Base-by-base conservation (phyloP, 2,113 vertebrate species). In the Takifugu bimaculatus region DNA sequence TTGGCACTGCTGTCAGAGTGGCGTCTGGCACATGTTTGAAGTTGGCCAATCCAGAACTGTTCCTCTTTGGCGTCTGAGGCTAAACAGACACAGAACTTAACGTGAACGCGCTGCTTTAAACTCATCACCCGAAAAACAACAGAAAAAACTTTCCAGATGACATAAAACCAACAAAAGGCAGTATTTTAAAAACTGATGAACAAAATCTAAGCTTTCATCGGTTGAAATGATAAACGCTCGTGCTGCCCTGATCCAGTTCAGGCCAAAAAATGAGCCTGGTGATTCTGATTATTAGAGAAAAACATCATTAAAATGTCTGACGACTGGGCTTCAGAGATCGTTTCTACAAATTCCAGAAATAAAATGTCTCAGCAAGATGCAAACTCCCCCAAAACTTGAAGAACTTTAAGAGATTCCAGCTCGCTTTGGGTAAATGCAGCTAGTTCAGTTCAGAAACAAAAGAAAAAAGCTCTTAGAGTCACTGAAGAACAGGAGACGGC, bases 1-100 rank as follows among this genome's bases (percentile, higher is more conserved):
- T 96, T 96, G 51, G 93, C 87, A 87, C 90, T 93, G 71, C 81
- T 88, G 89, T 98, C 95, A 57, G 93, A 95, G 88, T 95, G 95
- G 64, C 93, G 90, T 80, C 94, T 94, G 88, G 93, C 91, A 87
- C 95, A 98, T 49, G 94, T 91, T 76, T 94, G 94, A 60, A 99
- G 94, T 84, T 95, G 94, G 86, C 80, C 94, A 87, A 98, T 93
- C 97, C 97, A 99, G 54, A 94, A 92, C 66, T 96, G 94, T 80
- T 93, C 95, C 87, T 98, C 95, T 76, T 93, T 96, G 60, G 92
- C 90, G 84, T 97, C 95, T 47, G 92, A 87, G 57, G 96, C 96
- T 99, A 66, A 51, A 68, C 54, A 74, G 84, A 91, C 0, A 91
- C 59, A 68, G 51, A 39, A 69, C 20, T 63, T 25, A 47, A 72